Percentiles rank a stretch among this genome's conserved stretches.
These are phyloP conservation scores for Silurus glanis DNA, from an alignment of 2,113 vertebrate genomes.

Conservation along the genomic window DNA sequence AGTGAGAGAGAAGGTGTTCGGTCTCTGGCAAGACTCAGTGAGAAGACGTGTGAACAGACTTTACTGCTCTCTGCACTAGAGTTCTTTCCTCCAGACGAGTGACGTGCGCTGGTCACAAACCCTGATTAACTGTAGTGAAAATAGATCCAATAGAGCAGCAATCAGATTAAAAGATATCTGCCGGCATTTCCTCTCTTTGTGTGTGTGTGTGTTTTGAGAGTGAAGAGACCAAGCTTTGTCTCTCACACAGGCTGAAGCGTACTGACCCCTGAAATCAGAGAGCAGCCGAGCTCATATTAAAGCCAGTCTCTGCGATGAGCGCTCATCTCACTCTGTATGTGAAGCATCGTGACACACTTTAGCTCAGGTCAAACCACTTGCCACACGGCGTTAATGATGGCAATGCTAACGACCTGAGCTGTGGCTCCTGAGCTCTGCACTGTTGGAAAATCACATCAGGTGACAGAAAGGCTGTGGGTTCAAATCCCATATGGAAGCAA, in stretches of 20 bases:
- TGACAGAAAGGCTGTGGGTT: not conserved
- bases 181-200: not conserved
- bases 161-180: constrained; percentile 31
- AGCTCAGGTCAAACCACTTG: constrained; percentile 24
- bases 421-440: not conserved
- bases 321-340: constrained; percentile 32
- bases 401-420: not conserved
- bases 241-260: constrained; percentile 31
- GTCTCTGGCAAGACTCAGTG: not conserved
- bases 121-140: constrained; percentile 36
- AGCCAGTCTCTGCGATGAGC: constrained; percentile 53
- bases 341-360: constrained; percentile 14
- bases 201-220: constrained; percentile 2
- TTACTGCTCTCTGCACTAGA: constrained; percentile 10
- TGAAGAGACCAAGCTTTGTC: not conserved
- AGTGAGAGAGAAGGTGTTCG: not conserved
- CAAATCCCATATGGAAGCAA: not conserved
- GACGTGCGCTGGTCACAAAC: constrained; percentile 11
- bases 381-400: constrained; percentile 11
- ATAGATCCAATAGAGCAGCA: constrained; percentile 34
- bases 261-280: constrained; percentile 58
- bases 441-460: not conserved
- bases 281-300: constrained; percentile 48
- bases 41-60: constrained; percentile 22
- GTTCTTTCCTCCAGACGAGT: constrained; percentile 2